Conservation (phyloP, 2,113 vertebrate genomes). For the Nematolebias whitei region DNA sequence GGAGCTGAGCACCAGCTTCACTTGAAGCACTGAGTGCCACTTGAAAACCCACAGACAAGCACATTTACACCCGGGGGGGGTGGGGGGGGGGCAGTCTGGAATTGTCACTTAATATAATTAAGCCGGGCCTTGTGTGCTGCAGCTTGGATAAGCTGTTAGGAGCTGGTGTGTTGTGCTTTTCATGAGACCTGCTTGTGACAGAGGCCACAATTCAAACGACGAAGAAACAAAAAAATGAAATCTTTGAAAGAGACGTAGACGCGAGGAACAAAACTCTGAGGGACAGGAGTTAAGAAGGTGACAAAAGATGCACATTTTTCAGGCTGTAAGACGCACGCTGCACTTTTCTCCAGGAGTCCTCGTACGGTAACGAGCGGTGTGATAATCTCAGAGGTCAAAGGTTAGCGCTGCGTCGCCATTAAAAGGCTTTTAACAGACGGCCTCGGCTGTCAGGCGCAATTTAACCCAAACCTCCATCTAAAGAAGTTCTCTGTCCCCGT, state of each 20-base stretch:
- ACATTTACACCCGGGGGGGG: constrained; percentile 80
- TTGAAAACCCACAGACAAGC: constrained; percentile 94
- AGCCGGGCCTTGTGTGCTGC: constrained; percentile 58
- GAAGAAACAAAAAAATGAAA: background rate
- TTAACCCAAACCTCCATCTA: constrained; percentile 73
- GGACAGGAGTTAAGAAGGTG: constrained; percentile 75
- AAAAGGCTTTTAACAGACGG: constrained; percentile 78
- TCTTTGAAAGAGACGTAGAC: constrained; percentile 25
- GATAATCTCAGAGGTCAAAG: constrained; percentile 78
- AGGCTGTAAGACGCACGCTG: constrained; percentile 66
- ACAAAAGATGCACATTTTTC: constrained; percentile 66
- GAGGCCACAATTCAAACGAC: constrained; percentile 48
- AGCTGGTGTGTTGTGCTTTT: constrained; percentile 58
- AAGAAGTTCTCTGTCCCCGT: constrained; percentile 58
- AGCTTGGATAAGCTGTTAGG: constrained; percentile 62
- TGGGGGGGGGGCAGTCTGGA: constrained; percentile 22
- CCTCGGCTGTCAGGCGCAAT: constrained; percentile 71
- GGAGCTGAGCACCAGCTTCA: constrained; percentile 93
- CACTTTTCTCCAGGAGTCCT: constrained; percentile 76
- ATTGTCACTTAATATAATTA: constrained; percentile 77
- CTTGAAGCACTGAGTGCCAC: constrained; percentile 94
- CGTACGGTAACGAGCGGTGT: constrained; percentile 84
- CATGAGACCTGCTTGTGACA: constrained; percentile 31
- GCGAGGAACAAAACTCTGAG: constrained; percentile 57
- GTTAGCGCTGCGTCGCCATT: constrained; percentile 74